phyloP scores from a whole-genome alignment of 2,797 vertebrate genomes.

The Gobio occitaniae region DNA sequence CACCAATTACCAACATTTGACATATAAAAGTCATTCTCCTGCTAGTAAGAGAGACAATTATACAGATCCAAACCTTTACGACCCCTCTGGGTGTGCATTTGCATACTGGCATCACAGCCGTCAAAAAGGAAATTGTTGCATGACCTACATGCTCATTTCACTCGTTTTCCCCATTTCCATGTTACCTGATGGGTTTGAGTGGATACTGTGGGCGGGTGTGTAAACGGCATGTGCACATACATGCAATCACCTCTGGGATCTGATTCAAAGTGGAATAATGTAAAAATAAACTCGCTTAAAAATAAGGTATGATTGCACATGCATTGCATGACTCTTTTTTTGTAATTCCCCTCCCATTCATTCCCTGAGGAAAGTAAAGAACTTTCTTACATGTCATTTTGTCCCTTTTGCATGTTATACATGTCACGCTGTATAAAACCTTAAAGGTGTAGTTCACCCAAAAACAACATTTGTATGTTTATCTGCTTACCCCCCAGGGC shows the following conservation, averaged over 20 bases:
- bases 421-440: background rate
- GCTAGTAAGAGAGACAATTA: slow-evolving; percentile 39
- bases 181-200: slow-evolving; percentile 4
- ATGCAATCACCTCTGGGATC: slow-evolving; percentile 20
- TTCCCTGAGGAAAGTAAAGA: background rate
- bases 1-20: slow-evolving; percentile 23
- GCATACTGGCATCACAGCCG: slow-evolving; percentile 23
- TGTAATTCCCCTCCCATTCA: background rate
- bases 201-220: background rate
- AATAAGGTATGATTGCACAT: slow-evolving; percentile 7
- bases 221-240: background rate
- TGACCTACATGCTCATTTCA: slow-evolving; percentile 53
- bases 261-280: slow-evolving; percentile 6
- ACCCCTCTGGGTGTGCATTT: slow-evolving; percentile 36
- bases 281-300: slow-evolving; percentile 28
- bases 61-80: slow-evolving; percentile 8
- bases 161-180: slow-evolving; percentile 4
- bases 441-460: background rate
- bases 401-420: no score
- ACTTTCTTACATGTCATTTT: background rate
- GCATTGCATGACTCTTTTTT: background rate
- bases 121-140: slow-evolving; percentile 36
- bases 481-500: no score
- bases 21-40: slow-evolving; percentile 18
- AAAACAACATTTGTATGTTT: no score